These are phyloP conservation scores for Crotalus horridus DNA, from an alignment of 2,113 vertebrate species.

Conservation along the genomic window DNA sequence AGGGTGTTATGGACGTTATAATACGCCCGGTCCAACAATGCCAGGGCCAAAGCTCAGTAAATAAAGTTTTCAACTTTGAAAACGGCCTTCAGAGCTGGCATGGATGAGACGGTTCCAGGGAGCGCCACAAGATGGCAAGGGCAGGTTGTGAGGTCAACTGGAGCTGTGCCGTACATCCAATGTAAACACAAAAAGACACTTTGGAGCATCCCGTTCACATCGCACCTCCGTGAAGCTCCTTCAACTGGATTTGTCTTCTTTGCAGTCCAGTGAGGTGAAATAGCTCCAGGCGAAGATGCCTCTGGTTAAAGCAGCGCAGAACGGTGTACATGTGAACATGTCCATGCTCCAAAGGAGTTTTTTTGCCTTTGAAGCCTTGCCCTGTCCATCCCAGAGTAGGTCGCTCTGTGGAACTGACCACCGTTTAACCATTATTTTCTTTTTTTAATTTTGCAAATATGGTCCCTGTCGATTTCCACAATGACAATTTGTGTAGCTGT, in stretches of 20 bases:
- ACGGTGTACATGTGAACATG: accelerated
- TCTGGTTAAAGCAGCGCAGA: neutral
- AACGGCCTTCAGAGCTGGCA: neutral
- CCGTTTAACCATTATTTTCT: neutral
- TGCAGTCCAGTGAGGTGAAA: too few relatives aligned
- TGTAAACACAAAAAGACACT: too few relatives aligned
- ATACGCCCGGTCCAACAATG: neutral
- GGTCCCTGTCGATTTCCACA: constrained; percentile 33
- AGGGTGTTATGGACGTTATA: too few relatives aligned
- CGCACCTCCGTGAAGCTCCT: neutral
- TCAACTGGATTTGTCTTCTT: neutral
- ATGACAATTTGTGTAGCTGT: constrained; percentile 36
- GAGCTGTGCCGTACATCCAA: neutral
- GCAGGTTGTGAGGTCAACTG: accelerated
- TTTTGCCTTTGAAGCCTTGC: neutral
- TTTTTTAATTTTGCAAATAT: constrained; percentile 10
- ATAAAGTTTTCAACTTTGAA: neutral
- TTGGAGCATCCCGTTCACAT: too few relatives aligned
- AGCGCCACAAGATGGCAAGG: too few relatives aligned
- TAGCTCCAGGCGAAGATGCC: neutral
- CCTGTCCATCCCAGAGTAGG: too few relatives aligned
- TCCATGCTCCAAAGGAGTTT: neutral
- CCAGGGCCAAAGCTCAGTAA: neutral
- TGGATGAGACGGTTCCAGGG: too few relatives aligned
- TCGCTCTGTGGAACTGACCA: neutral